Evolutionary conservation across 2,113 vertebrate species (phyloP).

Genomic region (Ptilorrhoa leucosticta): DNA sequence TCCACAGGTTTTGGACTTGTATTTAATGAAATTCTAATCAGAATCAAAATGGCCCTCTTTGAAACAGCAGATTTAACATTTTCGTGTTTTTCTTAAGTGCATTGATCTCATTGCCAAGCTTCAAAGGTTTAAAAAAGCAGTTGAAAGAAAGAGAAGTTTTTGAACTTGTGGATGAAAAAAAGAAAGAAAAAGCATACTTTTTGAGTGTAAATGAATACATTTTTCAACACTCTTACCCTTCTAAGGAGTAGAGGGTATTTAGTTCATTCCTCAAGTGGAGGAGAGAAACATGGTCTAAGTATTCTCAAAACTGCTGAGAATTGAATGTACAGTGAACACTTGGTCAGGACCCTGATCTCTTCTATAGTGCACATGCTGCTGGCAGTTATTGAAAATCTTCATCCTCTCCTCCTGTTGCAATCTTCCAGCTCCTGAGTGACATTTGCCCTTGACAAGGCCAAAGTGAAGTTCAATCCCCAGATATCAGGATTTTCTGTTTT

Average conservation of each 20-base stretch:
- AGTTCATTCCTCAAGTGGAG: neutral
- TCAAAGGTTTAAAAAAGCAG: neutral
- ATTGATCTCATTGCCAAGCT: neutral
- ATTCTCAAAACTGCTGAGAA: neutral
- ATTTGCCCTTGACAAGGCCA: neutral
- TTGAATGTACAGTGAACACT: neutral
- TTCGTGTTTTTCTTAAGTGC: neutral
- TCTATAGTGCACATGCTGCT: neutral
- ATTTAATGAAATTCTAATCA: neutral
- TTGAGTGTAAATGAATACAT: neutral
- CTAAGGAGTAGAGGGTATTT: neutral
- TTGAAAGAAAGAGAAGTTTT: neutral
- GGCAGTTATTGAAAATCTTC: neutral
- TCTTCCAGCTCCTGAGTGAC: neutral
- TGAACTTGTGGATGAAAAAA: neutral
- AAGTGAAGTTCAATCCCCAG: neutral
- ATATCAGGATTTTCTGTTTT: neutral
- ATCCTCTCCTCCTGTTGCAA: neutral
- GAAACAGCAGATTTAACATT: neutral
- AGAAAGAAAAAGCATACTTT: neutral
- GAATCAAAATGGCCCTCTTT: neutral
- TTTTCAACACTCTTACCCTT: neutral
- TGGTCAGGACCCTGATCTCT: neutral
- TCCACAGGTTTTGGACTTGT: neutral
- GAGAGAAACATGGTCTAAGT: neutral